Base-by-base conservation (phyloP, 1,140 invertebrate species). In the Drusus annulatus region DNA sequence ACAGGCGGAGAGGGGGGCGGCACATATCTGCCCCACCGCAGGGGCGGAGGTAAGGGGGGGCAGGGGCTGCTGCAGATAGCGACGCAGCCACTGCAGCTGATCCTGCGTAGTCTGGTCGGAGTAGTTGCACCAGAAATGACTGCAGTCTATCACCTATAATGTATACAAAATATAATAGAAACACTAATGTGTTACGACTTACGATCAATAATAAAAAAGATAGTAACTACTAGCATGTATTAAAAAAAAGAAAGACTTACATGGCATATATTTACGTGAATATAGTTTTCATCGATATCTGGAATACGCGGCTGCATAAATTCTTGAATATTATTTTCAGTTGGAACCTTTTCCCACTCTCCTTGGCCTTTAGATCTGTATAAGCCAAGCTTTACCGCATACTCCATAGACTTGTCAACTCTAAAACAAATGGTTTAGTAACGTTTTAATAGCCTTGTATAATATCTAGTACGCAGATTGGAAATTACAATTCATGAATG, bases 81-180 rank as follows among this genome's bases (percentile, higher is more conserved):
- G 62, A 3, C 79, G 21, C 16, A 87, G 31, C 17, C 84, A 73
- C 10, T 82, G 25, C 17, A 79, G 76, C 2, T 81, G 84, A 85
- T 23, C 81, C 6, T 76, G 78, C 0, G 87, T 86, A 0, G 85
- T 85, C 15, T 89, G 86, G 56, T 91, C 88, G 65, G 87, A 86
- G 69, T 91, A 86, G 54, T 91, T 90, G 19, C 88, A 91, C 91
- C 91, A 94, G 85, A 94, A 94, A 83, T 91, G 90, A 68, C 90
- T 89, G 1, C 93, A 90, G 84, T 91, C 63, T 1, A 69, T 21
- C 76, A 78, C 36, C 76, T 78, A 19, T 16, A 65, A 65, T 50
- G 25, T 50, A 13, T 45, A 45, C 36, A 45, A 36, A 36, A 0
- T 36, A 0, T 6, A 4, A 36, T 36, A 36, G n/a, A n/a, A n/a